Evolutionary conservation across 1,140 invertebrate genomes (phyloP), one percentile per base, ranked within the genome.

Genomic region (Drosophila tropicalis): DNA sequence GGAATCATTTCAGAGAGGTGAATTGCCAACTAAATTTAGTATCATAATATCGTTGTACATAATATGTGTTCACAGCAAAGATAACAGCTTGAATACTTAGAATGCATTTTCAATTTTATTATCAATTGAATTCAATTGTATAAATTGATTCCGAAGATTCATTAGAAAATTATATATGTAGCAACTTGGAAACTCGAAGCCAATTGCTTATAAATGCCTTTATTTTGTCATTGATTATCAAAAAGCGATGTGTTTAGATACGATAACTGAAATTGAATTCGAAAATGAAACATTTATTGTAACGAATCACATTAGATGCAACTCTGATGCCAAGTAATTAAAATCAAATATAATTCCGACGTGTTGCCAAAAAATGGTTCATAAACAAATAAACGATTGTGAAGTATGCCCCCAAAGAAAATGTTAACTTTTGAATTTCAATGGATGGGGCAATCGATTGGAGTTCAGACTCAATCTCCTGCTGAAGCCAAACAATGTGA

Each of bases 321-420:
- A 51, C 19, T 51, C 17, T 6, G 9, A 22, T 51, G 17, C 12
- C 15, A 19, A 58, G 82, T 85, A 81, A 85, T 86, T 86, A 76
- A 82, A 86, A 81, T 79, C 66, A 86, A 79, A 86, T 77, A 86
- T 86, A 57, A 51, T 61, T 83, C 44, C 66, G 70, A 73, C 61
- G 73, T 76, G 19, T 19, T 22, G 34, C 19, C 34, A 12, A 54
- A 51, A 69, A 65, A 68, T 29, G 62, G 34, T 44, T 22, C 19
- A 51, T 36, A 47, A 6, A 61, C 34, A 56, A 56, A 57, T 25
- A 17, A 4, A 39, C 61, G 32, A 17, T 19, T 44, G 36, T 64
- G 54, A 34, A 51, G 40, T 29, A 39, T 17, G n/a, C 19, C 25
- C 41, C 40, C 29, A 57, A 58, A 73, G 72, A 73, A 66, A 58